Evolutionary conservation across 2,797 vertebrate genomes (phyloP), one percentile per base, ranked within the genome.

Genomic region (Diglossa cyanea): DNA sequence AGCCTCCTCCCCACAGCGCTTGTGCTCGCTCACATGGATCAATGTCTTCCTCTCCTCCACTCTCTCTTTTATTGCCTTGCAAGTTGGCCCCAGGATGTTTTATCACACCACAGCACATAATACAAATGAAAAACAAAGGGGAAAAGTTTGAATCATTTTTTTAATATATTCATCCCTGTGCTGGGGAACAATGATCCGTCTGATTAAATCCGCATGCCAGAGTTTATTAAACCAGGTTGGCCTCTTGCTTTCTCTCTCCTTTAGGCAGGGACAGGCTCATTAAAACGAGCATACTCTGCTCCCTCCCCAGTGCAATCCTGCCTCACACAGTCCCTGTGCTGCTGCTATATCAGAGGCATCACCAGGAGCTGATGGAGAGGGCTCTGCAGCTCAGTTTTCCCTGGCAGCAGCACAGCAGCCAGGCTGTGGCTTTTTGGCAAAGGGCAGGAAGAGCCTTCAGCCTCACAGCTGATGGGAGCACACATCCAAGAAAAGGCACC

Each of bases 181-280:
- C 94, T 83, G 90, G 87, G 95, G 94, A 97, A 96, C 97, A 97
- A 96, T 91, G 95, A 95, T 96, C 95, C 68, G 65, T 95, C 94
- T 97, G 97, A 97, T 97, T 97, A 97, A 95, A 97, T 95, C 95
- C 45, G 12, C 85, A 74, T 70, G 90, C 94, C 90, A 17, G 95
- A 96, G 96, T 96, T 97, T 97, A 97, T 97, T 97, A 97, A 97
- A 97, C 92, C 58, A 39, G 73, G 94, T 94, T 95, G 90, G 94
- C 91, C 95, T 97, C 90, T 97, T 60, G 57, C 91, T 97, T 97
- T 93, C 86, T 88, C 93, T 95, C 88, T 96, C 75, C 94, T 96
- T 95, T 93, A 95, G 94, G 95, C 94, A 96, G 91, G 94, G 94
- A 96, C 95, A 88, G 93, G 76, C 94, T 96, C 96, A 96, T 96